Evolutionary conservation across 2,113 vertebrate genomes (phyloP), one percentile per base, ranked within the genome.

Genomic region (Zosterops hypoxanthus): DNA sequence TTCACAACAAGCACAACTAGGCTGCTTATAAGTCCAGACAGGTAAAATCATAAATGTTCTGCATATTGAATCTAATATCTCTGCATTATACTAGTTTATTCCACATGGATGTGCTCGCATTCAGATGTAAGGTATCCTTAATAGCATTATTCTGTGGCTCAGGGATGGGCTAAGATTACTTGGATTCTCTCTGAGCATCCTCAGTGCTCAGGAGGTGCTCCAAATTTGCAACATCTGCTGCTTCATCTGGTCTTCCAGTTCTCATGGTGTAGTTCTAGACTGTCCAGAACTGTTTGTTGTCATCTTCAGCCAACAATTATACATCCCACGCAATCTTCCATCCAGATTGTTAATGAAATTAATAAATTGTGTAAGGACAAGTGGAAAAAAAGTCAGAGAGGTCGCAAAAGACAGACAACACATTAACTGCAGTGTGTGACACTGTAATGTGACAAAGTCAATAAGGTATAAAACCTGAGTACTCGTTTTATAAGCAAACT

Each of bases 401-500:
- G 59, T 93, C 52, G 57, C 61, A 76, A 72, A 94, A 92, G 79
- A 82, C 64, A 94, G 41, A 26, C 41, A 66, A 15, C 41, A n/a
- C 50, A 81, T 81, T 87, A 93, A 69, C n/a, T 55, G 46, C n/a
- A 72, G 69, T 53, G 71, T 12, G 7, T 91, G 60, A 47, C 63
- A 33, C 44, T 78, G 59, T 89, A 85, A 91, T 89, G 60, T 41
- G 94, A 83, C 73, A 65, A 84, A 95, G 63, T 92, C 84, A 61
- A 91, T 61, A 93, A 56, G 22, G 64, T 90, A 75, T 86, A 95
- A 97, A 97, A 83, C 56, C 83, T 71, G 78, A 91, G 46, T 76
- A 31, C 42, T 90, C 23, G 1, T 96, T 97, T 95, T 93, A 70
- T 86, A 94, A 94, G 79, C 68, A 96, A 97, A 90, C 55, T 88